Evolutionary conservation across 2,113 vertebrate species (phyloP).

Genomic region (Pseudopodoces humilis): DNA sequence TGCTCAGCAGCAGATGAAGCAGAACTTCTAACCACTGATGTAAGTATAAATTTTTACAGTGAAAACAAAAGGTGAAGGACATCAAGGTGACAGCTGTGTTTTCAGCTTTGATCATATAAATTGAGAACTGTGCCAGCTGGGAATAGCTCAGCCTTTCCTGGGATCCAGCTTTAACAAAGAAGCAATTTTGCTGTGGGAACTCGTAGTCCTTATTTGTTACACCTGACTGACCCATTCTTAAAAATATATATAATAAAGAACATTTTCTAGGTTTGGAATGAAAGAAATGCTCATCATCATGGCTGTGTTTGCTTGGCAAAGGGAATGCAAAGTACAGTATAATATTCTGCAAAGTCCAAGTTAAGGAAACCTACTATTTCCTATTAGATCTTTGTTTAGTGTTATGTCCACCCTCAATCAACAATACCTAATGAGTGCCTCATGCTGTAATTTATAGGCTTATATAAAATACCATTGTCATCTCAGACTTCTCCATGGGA

Average conservation of each 20-base stretch:
- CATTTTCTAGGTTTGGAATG: background rate
- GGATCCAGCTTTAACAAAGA: background rate
- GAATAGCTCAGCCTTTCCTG: background rate
- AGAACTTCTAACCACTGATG: background rate
- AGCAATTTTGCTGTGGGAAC: background rate
- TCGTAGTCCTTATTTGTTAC: background rate
- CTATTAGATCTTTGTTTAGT: background rate
- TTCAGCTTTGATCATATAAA: slow-evolving; percentile 30
- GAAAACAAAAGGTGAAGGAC: slow-evolving; percentile 4
- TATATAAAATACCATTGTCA: background rate
- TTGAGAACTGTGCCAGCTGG: background rate
- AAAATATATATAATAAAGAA: background rate
- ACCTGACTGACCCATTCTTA: background rate
- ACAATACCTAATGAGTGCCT: background rate
- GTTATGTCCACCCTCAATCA: background rate
- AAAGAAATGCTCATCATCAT: background rate
- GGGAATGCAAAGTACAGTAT: background rate
- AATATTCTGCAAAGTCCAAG: background rate
- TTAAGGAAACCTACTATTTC: background rate
- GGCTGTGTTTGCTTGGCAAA: background rate
- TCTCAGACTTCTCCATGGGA: background rate
- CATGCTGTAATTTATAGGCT: background rate
- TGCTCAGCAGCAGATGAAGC: background rate
- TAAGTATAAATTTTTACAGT: background rate
- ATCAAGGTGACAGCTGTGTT: slow-evolving; percentile 25